A percentile compares a stretch with the other conserved stretches of the same genome.
Evolutionary conservation across 2,888 invertebrate species (phyloP).

Genomic region (Diabrotica balteata): DNA sequence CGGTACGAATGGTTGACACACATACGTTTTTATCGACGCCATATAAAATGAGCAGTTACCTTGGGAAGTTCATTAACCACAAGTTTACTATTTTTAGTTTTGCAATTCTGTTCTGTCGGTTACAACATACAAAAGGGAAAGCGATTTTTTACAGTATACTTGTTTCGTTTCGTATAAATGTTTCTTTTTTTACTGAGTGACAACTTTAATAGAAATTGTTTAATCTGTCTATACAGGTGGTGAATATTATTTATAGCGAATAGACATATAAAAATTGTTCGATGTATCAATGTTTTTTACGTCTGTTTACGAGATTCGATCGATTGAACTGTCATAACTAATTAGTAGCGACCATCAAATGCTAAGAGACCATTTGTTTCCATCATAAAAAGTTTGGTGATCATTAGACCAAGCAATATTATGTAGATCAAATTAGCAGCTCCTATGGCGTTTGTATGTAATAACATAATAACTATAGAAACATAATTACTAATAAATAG

Average conservation of each 20-base stretch:
- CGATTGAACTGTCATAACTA: no score
- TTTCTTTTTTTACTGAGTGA: conserved; percentile 22
- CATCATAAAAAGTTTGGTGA: no score
- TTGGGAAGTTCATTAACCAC: conserved; percentile 52
- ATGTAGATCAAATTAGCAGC: no score
- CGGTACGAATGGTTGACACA: conserved; percentile 42
- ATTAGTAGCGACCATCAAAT: no score
- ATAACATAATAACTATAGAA: no score
- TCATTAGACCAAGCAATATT: no score
- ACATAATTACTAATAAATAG: no score
- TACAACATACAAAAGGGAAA: conserved; percentile 48
- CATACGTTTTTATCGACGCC: conserved; percentile 42
- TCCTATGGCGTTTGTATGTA: no score
- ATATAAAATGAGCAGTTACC: conserved; percentile 43
- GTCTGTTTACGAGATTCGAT: no score
- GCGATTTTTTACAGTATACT: conserved; percentile 42
- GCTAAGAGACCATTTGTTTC: no score
- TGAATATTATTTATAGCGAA: background rate
- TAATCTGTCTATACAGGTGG: conserved; percentile 7
- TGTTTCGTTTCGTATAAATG: conserved; percentile 26
- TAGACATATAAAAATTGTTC: background rate
- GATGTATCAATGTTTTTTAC: background rate
- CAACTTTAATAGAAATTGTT: conserved; percentile 20
- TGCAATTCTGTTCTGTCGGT: conserved; percentile 43
- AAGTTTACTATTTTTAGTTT: conserved; percentile 50